A percentile compares a stretch with the other conserved stretches of the same genome.
Evolutionary conservation across 2,888 invertebrate genomes (phyloP).

Genomic region (Ophraella communa): DNA sequence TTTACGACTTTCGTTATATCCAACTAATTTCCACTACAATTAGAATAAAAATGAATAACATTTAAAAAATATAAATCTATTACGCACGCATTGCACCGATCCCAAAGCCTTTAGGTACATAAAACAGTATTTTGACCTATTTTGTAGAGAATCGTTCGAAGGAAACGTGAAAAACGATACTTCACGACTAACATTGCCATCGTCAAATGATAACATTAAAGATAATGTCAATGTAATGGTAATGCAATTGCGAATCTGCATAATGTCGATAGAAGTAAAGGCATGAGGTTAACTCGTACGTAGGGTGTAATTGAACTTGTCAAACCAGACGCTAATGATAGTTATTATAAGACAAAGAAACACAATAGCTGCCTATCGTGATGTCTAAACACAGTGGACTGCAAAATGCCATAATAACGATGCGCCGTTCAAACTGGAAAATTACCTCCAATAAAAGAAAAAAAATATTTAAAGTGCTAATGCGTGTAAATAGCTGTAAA

Average conservation of each 20-base stretch:
- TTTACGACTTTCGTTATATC: too few relatives aligned
- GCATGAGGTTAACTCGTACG: conserved; percentile 14
- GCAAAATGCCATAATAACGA: too few relatives aligned
- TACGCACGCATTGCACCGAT: background rate
- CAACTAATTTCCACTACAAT: too few relatives aligned
- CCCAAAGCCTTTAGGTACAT: background rate
- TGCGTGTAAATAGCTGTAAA: too few relatives aligned
- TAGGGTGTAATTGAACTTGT: conserved; percentile 18
- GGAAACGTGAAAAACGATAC: background rate
- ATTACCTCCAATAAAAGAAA: too few relatives aligned
- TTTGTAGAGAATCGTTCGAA: background rate
- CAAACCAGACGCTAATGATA: conserved; percentile 17
- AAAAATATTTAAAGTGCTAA: too few relatives aligned
- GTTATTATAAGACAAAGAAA: conserved; percentile 21
- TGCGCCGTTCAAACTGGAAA: too few relatives aligned
- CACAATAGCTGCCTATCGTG: conserved; percentile 24
- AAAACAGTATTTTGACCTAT: background rate
- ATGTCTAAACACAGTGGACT: conserved; percentile 1
- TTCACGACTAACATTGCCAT: background rate
- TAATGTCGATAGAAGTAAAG: conserved; percentile 10
- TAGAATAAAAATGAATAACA: too few relatives aligned
- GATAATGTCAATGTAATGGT: background rate
- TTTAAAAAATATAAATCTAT: background rate
- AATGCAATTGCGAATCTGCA: conserved; percentile 4
- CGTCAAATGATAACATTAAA: background rate